Percentiles rank a stretch among this genome's conserved stretches.
These are phyloP conservation scores for Maniola hyperantus DNA, from an alignment of 2,888 invertebrate species.

Conservation along the genomic window DNA sequence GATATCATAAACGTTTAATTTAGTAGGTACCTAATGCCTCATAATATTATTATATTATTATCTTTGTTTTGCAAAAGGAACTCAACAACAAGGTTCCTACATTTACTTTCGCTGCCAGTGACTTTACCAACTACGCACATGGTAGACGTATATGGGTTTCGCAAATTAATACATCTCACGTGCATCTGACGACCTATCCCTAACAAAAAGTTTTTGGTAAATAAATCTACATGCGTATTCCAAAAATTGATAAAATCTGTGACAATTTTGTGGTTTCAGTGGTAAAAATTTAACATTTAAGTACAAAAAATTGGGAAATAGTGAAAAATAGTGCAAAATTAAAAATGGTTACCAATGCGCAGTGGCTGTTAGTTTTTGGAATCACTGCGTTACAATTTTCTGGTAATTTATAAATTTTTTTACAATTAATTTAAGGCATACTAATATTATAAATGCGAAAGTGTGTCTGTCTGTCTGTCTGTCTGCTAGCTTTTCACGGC, in stretches of 20 bases:
- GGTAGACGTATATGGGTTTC: constrained; percentile 51
- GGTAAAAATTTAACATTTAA: constrained; percentile 3
- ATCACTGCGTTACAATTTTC: constrained; percentile 64
- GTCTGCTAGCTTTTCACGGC: too few species aligned
- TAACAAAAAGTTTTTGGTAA: not conserved
- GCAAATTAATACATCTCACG: constrained; percentile 27
- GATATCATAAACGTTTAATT: constrained; percentile 22
- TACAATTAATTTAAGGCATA: too few species aligned
- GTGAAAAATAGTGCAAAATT: constrained; percentile 1
- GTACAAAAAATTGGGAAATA: not conserved
- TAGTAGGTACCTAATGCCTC: constrained; percentile 38
- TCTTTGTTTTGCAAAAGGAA: constrained; percentile 43
- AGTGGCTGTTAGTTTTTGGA: constrained; percentile 72
- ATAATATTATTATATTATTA: constrained; percentile 31
- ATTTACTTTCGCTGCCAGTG: constrained; percentile 74
- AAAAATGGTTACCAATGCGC: constrained; percentile 62
- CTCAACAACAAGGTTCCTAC: constrained; percentile 45
- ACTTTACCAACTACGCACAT: constrained; percentile 54
- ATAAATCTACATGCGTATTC: not conserved
- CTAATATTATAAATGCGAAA: too few species aligned
- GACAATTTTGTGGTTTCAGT: constrained; percentile 24
- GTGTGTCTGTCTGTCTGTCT: too few species aligned
- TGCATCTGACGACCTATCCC: constrained; percentile 2
- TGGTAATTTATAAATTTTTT: constrained; percentile 49
- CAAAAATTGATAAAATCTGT: not conserved